These are phyloP conservation scores for Coreius guichenoti DNA, from an alignment of 2,797 vertebrate species.

Conservation along the genomic window DNA sequence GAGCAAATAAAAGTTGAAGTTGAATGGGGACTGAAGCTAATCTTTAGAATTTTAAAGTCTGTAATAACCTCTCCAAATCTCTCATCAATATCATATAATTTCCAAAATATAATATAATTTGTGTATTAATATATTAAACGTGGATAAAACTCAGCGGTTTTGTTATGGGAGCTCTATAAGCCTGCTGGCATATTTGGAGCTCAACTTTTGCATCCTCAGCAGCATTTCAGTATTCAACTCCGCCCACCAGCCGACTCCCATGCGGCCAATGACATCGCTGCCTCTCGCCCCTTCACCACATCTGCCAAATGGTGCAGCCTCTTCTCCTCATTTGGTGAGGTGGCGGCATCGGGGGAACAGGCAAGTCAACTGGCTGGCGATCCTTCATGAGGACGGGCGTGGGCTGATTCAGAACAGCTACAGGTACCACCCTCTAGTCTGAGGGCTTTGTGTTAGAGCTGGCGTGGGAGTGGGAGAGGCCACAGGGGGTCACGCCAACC, in stretches of 20 bases:
- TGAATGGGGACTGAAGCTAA: not conserved
- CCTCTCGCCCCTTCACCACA: slow-evolving; percentile 42
- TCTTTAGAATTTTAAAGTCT: not conserved
- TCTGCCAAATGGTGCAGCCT: slow-evolving; percentile 57
- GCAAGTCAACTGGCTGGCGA: slow-evolving; percentile 67
- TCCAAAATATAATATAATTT: not conserved
- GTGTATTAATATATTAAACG: not conserved
- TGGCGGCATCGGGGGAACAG: slow-evolving; percentile 67
- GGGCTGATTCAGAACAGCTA: slow-evolving; percentile 75
- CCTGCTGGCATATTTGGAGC: slow-evolving; percentile 44
- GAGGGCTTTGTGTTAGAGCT: slow-evolving; percentile 73
- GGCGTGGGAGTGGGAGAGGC: slow-evolving; percentile 82
- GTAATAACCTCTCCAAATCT: not conserved
- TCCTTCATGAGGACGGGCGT: slow-evolving; percentile 81
- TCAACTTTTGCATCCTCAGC: slow-evolving; percentile 69
- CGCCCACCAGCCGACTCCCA: slow-evolving; percentile 52
- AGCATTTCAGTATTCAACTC: slow-evolving; percentile 57
- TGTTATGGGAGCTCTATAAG: not conserved
- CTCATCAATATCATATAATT: not conserved
- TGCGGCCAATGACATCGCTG: slow-evolving; percentile 30
- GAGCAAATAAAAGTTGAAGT: not conserved
- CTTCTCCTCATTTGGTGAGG: slow-evolving; percentile 68
- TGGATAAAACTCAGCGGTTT: not conserved
- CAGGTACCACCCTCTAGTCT: slow-evolving; percentile 76
- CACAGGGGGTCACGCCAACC: slow-evolving; percentile 74